Percentiles rank a stretch among this genome's conserved stretches.
phyloP scores from a whole-genome alignment of 2,888 invertebrate species.

The Petrolisthes cinctipes region DNA sequence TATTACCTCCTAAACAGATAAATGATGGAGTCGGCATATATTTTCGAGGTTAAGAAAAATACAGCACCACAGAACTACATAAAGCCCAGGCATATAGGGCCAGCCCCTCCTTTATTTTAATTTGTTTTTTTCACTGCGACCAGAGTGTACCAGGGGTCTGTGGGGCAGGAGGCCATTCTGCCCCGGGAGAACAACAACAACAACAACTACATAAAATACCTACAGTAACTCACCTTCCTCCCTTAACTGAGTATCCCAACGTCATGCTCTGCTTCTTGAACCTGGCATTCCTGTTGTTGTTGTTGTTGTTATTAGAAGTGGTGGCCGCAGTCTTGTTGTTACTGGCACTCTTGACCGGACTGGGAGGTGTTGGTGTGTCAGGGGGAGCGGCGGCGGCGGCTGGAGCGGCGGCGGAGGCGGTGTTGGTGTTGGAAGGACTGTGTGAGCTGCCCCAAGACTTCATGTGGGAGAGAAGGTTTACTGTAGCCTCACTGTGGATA shows the following conservation, averaged over 20 bases:
- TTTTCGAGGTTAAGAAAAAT: too few species aligned
- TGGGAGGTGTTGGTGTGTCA: not conserved
- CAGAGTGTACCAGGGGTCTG: too few species aligned
- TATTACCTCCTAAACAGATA: too few species aligned
- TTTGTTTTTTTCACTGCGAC: too few species aligned
- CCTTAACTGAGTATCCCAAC: constrained; percentile 6
- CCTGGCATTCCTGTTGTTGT: constrained; percentile 13
- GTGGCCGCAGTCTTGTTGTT: not conserved
- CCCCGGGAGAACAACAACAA: too few species aligned
- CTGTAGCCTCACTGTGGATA: constrained; percentile 63
- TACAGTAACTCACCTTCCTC: too few species aligned
- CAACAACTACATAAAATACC: too few species aligned
- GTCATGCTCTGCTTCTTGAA: constrained; percentile 9
- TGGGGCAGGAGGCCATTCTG: too few species aligned
- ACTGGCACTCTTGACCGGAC: not conserved
- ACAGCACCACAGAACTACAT: too few species aligned
- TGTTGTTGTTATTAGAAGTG: not conserved
- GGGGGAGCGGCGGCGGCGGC: not conserved
- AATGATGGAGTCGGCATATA: too few species aligned
- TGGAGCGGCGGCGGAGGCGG: not conserved
- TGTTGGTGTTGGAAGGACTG: not conserved
- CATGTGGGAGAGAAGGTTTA: constrained; percentile 29
- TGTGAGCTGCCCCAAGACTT: constrained; percentile 22
- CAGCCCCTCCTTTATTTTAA: too few species aligned
- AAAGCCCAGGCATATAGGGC: too few species aligned